phyloP scores from a whole-genome alignment of 2,113 vertebrate genomes.

The Nesogale talazaci region DNA sequence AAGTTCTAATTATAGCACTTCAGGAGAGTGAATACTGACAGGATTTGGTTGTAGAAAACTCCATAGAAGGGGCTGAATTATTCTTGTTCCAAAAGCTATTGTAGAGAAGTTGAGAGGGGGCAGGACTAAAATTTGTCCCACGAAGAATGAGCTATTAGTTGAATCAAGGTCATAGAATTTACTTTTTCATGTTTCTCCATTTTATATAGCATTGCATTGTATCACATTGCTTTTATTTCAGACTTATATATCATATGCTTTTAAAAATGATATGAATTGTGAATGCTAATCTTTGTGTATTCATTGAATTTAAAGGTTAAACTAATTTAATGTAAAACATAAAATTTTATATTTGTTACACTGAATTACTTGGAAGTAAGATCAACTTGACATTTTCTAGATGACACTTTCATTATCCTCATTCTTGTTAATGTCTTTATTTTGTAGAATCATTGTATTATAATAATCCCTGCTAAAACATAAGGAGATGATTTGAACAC shows the following conservation, averaged over 20 bases:
- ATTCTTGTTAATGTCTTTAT: conserved; percentile 3
- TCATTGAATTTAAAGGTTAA: conserved; percentile 36
- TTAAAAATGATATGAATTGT: conserved; percentile 42
- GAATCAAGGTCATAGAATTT: conserved; percentile 31
- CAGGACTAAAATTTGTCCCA: background rate
- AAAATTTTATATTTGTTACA: conserved; percentile 20
- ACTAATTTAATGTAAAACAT: background rate
- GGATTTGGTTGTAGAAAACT: conserved; percentile 48
- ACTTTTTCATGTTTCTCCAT: conserved; percentile 7
- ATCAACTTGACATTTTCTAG: conserved; percentile 22
- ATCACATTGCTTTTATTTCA: background rate
- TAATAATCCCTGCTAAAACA: background rate
- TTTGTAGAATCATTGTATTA: conserved; percentile 33
- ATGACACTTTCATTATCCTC: background rate
- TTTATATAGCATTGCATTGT: background rate
- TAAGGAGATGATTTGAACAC: background rate
- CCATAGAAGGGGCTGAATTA: background rate
- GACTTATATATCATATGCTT: background rate
- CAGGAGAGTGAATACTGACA: conserved; percentile 48
- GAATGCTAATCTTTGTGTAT: background rate
- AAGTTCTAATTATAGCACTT: conserved; percentile 70
- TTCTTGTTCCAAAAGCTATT: conserved; percentile 44
- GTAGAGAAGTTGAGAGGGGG: background rate
- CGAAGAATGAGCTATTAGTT: background rate
- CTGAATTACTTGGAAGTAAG: conserved; percentile 49